phyloP scores from a whole-genome alignment of 2,888 invertebrate species.

The Macrosoma leucophasiata region DNA sequence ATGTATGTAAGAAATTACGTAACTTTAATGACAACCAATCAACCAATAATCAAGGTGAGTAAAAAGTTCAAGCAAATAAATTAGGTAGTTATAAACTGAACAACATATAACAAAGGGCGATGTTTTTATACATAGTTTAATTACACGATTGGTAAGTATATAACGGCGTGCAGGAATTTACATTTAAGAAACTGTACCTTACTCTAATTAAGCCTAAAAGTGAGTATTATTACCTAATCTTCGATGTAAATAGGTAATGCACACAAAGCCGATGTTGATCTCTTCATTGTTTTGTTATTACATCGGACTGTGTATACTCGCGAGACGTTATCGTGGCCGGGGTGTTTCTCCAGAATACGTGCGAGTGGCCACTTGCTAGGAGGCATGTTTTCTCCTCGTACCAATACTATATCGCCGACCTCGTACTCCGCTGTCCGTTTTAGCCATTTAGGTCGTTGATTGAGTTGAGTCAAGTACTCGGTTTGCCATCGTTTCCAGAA shows the following conservation, averaged over 20 bases:
- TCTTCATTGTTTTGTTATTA: conserved; percentile 6
- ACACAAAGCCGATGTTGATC: conserved; percentile 6
- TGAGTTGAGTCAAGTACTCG: conserved; percentile 23
- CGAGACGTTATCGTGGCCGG: conserved; percentile 20
- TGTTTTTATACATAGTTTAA: too few species aligned
- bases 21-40: too few species aligned
- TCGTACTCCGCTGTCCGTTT: conserved; percentile 11
- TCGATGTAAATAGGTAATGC: not conserved
- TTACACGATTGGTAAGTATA: too few species aligned
- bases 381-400: conserved; percentile 21
- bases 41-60: too few species aligned
- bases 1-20: too few species aligned
- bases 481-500: conserved; percentile 25
- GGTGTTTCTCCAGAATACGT: conserved; percentile 19
- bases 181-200: too few species aligned
- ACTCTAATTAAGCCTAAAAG: too few species aligned
- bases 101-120: too few species aligned
- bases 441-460: conserved; percentile 21
- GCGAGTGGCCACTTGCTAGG: conserved; percentile 25
- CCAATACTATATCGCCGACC: conserved; percentile 24
- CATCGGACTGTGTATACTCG: conserved; percentile 24
- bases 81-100: too few species aligned
- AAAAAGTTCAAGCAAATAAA: too few species aligned
- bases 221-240: too few species aligned
- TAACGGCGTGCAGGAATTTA: too few species aligned